Percentiles rank a stretch among this genome's conserved stretches.
Evolutionary conservation across 2,113 vertebrate genomes (phyloP).

Genomic region (Taurulus bubalis): DNA sequence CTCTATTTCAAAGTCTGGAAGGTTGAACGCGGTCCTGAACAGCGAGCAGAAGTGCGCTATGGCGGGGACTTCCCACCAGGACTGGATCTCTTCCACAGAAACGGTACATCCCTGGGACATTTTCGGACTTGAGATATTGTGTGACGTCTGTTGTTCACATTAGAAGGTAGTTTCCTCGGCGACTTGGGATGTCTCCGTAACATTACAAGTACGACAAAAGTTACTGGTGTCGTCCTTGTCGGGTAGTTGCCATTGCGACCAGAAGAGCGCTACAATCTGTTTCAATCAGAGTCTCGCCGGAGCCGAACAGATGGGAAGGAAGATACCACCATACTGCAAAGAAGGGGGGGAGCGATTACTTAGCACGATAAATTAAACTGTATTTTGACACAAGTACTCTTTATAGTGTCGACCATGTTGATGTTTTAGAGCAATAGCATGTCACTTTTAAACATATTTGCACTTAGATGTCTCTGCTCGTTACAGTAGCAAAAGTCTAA

Average conservation of each 20-base stretch:
- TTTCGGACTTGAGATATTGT: slow-evolving; percentile 60
- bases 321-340: slow-evolving; percentile 63
- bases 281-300: slow-evolving; percentile 77
- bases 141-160: slow-evolving; percentile 75
- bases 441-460: fast-evolving
- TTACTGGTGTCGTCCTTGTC: slow-evolving; percentile 56
- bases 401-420: fast-evolving
- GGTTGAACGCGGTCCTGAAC: slow-evolving; percentile 94
- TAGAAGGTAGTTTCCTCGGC: slow-evolving; percentile 66
- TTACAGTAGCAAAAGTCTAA: no score
- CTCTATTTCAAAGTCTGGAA: slow-evolving; percentile 98
- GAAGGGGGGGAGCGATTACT: not conserved
- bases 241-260: slow-evolving; percentile 77
- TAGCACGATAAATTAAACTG: not conserved
- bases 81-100: slow-evolving; percentile 92
- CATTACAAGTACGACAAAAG: slow-evolving; percentile 71
- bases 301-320: slow-evolving; percentile 83
- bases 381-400: fast-evolving
- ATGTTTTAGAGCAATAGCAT: fast-evolving
- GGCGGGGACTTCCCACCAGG: slow-evolving; percentile 98
- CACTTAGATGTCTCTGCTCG: fast-evolving
- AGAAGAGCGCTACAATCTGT: slow-evolving; percentile 77
- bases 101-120: slow-evolving; percentile 87
- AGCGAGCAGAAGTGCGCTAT: slow-evolving; percentile 98
- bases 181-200: slow-evolving; percentile 29